Evolutionary conservation across 2,113 vertebrate species (phyloP).

Genomic region (Lethenteron reissneri): DNA sequence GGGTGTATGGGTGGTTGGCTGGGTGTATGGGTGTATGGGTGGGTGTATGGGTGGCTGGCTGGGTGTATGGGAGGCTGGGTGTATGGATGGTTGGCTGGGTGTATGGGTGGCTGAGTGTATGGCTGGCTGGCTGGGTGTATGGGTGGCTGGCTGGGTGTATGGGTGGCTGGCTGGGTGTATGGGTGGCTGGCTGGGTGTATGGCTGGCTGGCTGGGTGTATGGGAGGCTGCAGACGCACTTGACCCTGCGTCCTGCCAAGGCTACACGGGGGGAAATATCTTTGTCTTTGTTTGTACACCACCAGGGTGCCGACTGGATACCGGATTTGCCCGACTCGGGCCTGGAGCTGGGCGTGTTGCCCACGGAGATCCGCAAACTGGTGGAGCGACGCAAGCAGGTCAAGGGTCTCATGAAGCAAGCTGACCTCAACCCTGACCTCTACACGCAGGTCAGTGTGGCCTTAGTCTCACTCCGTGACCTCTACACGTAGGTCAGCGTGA

Average conservation of each 20-base stretch:
- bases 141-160: not conserved
- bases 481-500: constrained; percentile 50
- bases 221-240: not conserved
- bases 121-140: not conserved
- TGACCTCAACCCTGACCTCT: constrained; percentile 66
- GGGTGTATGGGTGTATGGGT: too few relatives aligned
- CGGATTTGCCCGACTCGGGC: constrained; percentile 53
- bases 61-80: too few relatives aligned
- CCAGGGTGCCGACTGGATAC: constrained; percentile 52
- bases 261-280: not conserved
- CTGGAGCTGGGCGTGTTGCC: constrained; percentile 86
- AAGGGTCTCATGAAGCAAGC: constrained; percentile 88
- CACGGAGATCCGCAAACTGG: constrained; percentile 81
- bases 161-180: not conserved
- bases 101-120: too few relatives aligned
- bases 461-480: constrained; percentile 29
- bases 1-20: too few relatives aligned
- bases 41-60: too few relatives aligned
- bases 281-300: constrained; percentile 14
- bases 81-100: too few relatives aligned
- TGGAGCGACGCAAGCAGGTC: constrained; percentile 72
- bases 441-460: constrained; percentile 50
- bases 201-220: not conserved
- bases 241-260: too few relatives aligned
- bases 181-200: not conserved